These are phyloP conservation scores for Gisinianus flammeolus DNA, from an alignment of 2,888 invertebrate genomes.

Conservation along the genomic window DNA sequence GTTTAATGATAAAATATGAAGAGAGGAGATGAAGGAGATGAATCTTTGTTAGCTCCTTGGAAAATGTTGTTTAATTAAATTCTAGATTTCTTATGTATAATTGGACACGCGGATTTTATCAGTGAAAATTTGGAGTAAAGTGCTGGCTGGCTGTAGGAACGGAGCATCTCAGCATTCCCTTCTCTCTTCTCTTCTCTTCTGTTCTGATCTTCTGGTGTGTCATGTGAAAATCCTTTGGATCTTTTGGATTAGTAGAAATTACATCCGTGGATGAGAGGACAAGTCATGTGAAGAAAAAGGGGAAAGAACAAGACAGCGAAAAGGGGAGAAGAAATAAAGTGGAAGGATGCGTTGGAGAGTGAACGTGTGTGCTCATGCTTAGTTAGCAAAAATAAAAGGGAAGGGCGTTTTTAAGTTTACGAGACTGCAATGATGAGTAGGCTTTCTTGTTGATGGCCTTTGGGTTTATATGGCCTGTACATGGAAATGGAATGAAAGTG, in stretches of 20 bases:
- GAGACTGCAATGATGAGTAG: conserved; percentile 37
- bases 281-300: too few relatives aligned
- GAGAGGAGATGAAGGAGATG: neutral
- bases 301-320: neutral
- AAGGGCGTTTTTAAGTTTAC: conserved; percentile 37
- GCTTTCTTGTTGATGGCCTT: conserved; percentile 36
- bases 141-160: too few relatives aligned
- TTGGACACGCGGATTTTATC: too few relatives aligned
- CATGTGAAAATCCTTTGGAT: neutral
- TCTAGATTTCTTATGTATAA: too few relatives aligned
- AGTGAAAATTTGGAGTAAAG: too few relatives aligned
- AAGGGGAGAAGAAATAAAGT: neutral
- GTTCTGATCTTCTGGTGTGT: too few relatives aligned
- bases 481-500: neutral
- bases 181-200: neutral
- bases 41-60: conserved; percentile 1
- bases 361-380: conserved; percentile 9
- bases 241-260: neutral
- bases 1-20: too few relatives aligned
- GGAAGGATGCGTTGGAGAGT: neutral
- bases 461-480: conserved; percentile 36
- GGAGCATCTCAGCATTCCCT: too few relatives aligned
- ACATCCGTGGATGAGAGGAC: too few relatives aligned
- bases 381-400: conserved; percentile 16
- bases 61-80: conserved; percentile 7